These are phyloP conservation scores for Anastrepha obliqua DNA, from an alignment of 1,140 invertebrate species.

Conservation along the genomic window DNA sequence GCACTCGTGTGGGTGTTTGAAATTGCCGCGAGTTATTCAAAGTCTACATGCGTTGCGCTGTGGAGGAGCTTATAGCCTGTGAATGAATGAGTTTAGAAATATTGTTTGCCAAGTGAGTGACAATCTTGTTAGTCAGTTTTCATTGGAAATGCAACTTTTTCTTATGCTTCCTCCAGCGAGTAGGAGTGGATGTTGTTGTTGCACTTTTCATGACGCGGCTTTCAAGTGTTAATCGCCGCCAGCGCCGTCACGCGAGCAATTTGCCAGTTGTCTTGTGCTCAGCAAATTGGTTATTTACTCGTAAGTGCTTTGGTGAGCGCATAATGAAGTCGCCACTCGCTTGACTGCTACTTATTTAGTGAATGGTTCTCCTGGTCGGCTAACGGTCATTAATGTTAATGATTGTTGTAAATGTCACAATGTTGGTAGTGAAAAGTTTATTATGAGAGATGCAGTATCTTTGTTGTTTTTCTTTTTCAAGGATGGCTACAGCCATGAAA, in stretches of 20 bases:
- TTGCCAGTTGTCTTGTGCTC: conserved; percentile 29
- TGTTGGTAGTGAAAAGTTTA: neutral
- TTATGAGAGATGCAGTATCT: neutral
- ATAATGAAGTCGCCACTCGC: neutral
- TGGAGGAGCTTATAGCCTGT: neutral
- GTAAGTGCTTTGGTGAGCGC: neutral
- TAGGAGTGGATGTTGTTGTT: neutral
- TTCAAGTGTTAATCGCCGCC: neutral
- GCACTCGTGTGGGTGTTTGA: neutral
- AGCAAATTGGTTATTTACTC: conserved; percentile 15
- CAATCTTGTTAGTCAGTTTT: conserved; percentile 1
- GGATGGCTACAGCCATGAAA: no score
- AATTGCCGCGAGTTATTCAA: neutral
- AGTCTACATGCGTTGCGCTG: neutral
- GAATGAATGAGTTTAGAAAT: conserved; percentile 21
- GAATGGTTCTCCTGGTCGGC: neutral
- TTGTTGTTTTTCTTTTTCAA: no score
- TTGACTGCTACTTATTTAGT: neutral
- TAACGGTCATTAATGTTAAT: conserved; percentile 7
- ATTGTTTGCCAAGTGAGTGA: conserved; percentile 20
- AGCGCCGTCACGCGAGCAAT: conserved; percentile 11
- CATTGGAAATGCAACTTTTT: conserved; percentile 18
- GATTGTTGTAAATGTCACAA: neutral
- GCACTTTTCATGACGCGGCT: neutral
- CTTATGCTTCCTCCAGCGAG: neutral